A percentile compares a stretch with the other conserved stretches of the same genome.
Conservation (phyloP, 2,113 vertebrate species). For the Meriones unguiculatus region DNA sequence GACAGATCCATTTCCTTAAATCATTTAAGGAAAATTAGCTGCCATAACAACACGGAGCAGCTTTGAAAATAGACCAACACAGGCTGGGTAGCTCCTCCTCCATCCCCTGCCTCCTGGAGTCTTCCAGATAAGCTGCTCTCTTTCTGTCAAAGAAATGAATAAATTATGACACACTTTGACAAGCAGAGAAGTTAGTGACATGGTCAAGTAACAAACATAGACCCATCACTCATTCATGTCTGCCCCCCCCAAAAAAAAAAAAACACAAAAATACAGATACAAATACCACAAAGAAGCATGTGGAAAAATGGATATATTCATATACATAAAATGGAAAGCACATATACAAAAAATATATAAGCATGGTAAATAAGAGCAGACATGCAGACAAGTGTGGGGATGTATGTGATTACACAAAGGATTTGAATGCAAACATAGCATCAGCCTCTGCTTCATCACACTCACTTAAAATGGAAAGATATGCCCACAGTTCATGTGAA, state of each 20-base stretch:
- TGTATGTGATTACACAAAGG: not conserved
- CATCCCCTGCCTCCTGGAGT: conserved; percentile 72
- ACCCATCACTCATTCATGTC: not conserved
- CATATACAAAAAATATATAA: not conserved
- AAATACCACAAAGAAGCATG: not conserved
- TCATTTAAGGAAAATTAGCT: conserved; percentile 90
- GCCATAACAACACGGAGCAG: conserved; percentile 85
- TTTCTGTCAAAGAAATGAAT: conserved; percentile 78
- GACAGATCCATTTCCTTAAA: conserved; percentile 85
- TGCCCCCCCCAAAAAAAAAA: not conserved
- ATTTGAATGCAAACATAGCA: not conserved
- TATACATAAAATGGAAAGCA: not conserved
- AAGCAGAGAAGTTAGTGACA: conserved; percentile 34
- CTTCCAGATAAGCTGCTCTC: conserved; percentile 83
- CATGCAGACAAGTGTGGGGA: not conserved
- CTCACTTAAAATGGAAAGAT: not conserved
- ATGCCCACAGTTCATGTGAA: too few relatives aligned
- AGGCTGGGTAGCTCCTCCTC: not conserved
- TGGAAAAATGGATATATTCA: not conserved
- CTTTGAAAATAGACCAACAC: conserved; percentile 82
- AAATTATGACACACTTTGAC: conserved; percentile 48
- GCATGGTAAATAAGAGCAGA: not conserved
- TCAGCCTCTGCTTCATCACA: not conserved
- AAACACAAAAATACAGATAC: not conserved
- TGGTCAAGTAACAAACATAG: conserved; percentile 19